Percentiles rank a stretch among this genome's conserved stretches.
These are phyloP conservation scores for Aporrectodea caliginosa DNA, from an alignment of 1,140 invertebrate species.

Conservation along the genomic window DNA sequence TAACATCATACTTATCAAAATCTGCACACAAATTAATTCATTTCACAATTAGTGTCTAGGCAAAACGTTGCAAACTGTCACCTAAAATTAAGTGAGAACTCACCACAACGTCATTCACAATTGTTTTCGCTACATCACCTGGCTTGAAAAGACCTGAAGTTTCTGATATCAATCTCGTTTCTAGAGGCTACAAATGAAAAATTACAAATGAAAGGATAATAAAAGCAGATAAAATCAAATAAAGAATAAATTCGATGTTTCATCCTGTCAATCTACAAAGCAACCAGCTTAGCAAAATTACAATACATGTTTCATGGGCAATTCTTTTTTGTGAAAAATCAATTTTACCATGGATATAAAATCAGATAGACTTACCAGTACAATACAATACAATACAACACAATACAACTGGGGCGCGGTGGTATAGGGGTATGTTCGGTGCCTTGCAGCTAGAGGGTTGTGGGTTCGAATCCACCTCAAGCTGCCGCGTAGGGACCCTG, in stretches of 20 bases:
- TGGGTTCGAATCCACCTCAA: too few relatives aligned
- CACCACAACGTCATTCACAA: constrained; percentile 79
- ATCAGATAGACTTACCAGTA: too few relatives aligned
- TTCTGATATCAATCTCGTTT: constrained; percentile 83
- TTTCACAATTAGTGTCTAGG: background rate
- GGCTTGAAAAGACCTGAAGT: constrained; percentile 71
- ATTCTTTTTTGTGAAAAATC: too few relatives aligned
- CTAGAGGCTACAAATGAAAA: constrained; percentile 62
- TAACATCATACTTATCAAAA: background rate
- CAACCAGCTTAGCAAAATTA: too few relatives aligned
- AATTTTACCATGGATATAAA: too few relatives aligned
- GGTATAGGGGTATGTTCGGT: too few relatives aligned
- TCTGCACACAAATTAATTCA: constrained; percentile 7
- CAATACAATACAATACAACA: background rate
- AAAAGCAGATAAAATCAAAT: background rate
- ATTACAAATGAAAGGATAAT: background rate
- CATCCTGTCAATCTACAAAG: too few relatives aligned
- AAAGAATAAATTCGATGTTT: too few relatives aligned
- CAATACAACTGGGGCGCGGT: too few relatives aligned
- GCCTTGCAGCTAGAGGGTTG: too few relatives aligned
- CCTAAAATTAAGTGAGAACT: constrained; percentile 35
- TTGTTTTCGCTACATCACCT: constrained; percentile 71
- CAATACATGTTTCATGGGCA: too few relatives aligned
- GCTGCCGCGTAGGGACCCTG: too few relatives aligned
- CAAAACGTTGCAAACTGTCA: background rate